Percentiles rank a stretch among this genome's conserved stretches.
Evolutionary conservation across 2,113 vertebrate genomes (phyloP).

Genomic region (Trachemys scripta): DNA sequence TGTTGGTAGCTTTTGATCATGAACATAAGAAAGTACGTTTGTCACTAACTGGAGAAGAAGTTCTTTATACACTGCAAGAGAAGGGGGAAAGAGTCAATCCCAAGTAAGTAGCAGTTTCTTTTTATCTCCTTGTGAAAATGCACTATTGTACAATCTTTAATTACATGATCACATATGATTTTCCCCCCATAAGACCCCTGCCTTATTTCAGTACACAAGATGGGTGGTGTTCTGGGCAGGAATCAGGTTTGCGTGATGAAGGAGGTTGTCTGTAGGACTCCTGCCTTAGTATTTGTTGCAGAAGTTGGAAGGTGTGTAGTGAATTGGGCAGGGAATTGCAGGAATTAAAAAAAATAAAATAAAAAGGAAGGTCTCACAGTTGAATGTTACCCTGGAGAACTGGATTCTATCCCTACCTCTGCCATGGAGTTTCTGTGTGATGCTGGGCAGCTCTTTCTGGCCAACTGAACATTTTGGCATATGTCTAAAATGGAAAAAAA

Average conservation of each 20-base stretch:
- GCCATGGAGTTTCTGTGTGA: not conserved
- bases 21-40: slow-evolving; percentile 90
- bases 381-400: not conserved
- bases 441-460: not conserved
- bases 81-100: slow-evolving; percentile 94
- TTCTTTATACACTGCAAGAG: slow-evolving; percentile 93
- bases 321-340: not conserved
- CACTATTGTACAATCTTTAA: not conserved
- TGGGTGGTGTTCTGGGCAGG: not conserved
- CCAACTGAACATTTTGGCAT: not conserved
- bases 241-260: not conserved
- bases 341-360: not conserved
- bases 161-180: not conserved
- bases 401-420: not conserved
- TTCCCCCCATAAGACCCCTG: not conserved
- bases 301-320: not conserved
- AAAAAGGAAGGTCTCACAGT: not conserved
- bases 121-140: not conserved
- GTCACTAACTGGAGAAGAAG: slow-evolving; percentile 84
- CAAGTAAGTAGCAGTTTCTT: slow-evolving; percentile 86
- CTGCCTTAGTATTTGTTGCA: not conserved
- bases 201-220: not conserved
- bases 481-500: too few relatives aligned
- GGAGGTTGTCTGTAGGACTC: not conserved
- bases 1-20: slow-evolving; percentile 93